Evolutionary conservation across 1,140 invertebrate species (phyloP), one percentile per base, ranked within the genome.

Genomic region (Dinoponera quadriceps): DNA sequence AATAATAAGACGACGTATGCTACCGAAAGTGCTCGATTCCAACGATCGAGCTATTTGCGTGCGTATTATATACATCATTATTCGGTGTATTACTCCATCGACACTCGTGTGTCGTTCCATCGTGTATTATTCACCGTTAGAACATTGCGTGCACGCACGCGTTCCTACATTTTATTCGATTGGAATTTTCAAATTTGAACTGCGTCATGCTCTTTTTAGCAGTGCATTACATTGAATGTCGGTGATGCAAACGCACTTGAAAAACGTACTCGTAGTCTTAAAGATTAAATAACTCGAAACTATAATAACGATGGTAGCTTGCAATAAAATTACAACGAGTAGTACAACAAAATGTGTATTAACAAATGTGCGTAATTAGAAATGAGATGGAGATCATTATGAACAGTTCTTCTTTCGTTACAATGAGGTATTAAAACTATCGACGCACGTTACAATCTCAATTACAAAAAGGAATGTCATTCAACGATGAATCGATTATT

Each of bases 381-480:
- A 57, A 59, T 59, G 65, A 80, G 65, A 80, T 80, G 75, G 75
- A 80, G 75, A 80, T 80, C 75, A 80, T 80, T 80, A 59, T 69
- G 20, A 80, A 69, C 51, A 78, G 63, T 71, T 80, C 65, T 29
- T 51, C 25, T 68, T 80, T 59, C 25, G 25, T 80, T 80, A 57
- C 38, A 44, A n/a, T 80, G 51, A 80, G 51, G 33, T 71, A 80
- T 80, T 71, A 69, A 54, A 69, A 69, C 22, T 22, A 54, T 80
- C 25, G 18, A 80, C 33, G 51, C 20, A 49, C 20, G 0, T 66
- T 65, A 22, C 11, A 22, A 48, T 68, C 18, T 27, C 25, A 55
- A 20, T 78, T 20, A 80, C 57, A 44, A 44, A 9, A 9, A 44
- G 11, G 38, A 44, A 78, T 78, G 20, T 44, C n/a, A 44, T 13